These are phyloP conservation scores for Thereva nobilitata DNA, from an alignment of 2,888 invertebrate genomes.

Conservation along the genomic window DNA sequence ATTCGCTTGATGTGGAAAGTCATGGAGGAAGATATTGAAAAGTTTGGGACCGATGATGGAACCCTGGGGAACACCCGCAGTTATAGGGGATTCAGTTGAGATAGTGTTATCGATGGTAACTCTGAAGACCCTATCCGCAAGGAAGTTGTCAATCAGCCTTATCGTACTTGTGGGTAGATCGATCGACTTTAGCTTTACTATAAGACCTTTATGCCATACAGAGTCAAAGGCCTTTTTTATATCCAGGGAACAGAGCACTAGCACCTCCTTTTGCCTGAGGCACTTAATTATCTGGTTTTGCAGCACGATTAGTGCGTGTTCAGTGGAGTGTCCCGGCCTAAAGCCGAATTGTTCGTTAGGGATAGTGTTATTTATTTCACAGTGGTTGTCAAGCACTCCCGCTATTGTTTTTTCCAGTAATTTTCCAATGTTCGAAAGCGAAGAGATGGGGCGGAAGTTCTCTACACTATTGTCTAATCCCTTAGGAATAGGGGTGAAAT, in stretches of 20 bases:
- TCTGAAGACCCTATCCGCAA: neutral
- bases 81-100: neutral
- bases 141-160: neutral
- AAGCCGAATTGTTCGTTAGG: conserved; percentile 9
- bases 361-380: neutral
- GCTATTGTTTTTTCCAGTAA: conserved; percentile 9
- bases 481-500: conserved; percentile 7
- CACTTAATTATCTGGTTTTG: neutral
- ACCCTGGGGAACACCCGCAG: neutral
- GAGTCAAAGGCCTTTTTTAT: conserved; percentile 15
- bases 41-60: neutral
- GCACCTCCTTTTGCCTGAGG: neutral
- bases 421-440: conserved; percentile 18
- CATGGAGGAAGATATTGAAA: neutral
- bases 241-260: neutral
- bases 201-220: neutral
- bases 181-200: neutral
- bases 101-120: neutral
- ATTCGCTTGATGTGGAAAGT: neutral
- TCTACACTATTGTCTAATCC: neutral
- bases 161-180: neutral
- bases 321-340: neutral
- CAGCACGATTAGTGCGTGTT: neutral
- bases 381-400: neutral
- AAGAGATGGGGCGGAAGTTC: conserved; percentile 7